Evolutionary conservation across 2,797 vertebrate species (phyloP), one percentile per base, ranked within the genome.

Genomic region (Falco cherrug): DNA sequence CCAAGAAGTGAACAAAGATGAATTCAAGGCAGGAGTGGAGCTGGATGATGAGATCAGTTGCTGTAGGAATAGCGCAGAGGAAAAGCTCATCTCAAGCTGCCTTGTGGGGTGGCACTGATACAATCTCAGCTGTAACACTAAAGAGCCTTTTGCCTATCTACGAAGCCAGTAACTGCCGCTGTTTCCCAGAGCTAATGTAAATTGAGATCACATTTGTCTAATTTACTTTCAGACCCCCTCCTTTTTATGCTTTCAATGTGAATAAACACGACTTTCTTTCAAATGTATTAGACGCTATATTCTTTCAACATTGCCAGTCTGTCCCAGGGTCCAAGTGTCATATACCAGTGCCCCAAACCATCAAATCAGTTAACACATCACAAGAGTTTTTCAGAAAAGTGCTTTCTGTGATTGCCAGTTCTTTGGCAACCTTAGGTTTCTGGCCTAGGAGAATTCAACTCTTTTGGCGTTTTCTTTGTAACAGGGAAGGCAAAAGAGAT

Each of bases 21-120:
- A 33, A 45, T 67, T 81, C 16, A 20, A 63, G 45, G 41, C 45
- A 85, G 65, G 28, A 83, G 12, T 47, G 69, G 61, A 63, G 56
- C 45, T 57, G 56, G 56, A 33, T 48, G 39, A 26, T 54, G 28
- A 73, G 17, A 24, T 22, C 20, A 51, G 59, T 45, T 89, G 37
- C 37, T 61, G 51, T n/a, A 77, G 69, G 47, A 60, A 13, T 25
- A 79, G 29, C 39, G 53, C 37, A 41, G 63, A 56, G 64, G 39
- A 78, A 84, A 89, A 75, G 24, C 63, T 90, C 4, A 0, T 81
- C 43, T 69, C 0, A 3, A 81, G 61, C 51, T 93, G 83, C 87
- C 50, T 37, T 69, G 59, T 64, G 43, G 0, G 0, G 10, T 4
- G 11, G 22, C 21, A 13, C 64, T 4, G 9, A 26, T 0, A 1